A percentile compares a stretch with the other conserved stretches of the same genome.
Evolutionary conservation across 2,888 invertebrate genomes (phyloP).

Genomic region (Macroteleia sp.): DNA sequence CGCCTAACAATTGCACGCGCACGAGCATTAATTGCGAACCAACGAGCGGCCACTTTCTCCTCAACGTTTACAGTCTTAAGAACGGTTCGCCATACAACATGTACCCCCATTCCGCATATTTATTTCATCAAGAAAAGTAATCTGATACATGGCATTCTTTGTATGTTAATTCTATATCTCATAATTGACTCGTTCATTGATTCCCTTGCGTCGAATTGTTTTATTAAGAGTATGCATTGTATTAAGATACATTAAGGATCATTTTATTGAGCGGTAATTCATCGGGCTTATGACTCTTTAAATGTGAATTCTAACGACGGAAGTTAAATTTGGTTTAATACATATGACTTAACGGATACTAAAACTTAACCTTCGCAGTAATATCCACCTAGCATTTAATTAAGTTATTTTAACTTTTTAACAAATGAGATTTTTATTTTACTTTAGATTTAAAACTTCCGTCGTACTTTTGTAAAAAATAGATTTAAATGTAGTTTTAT

Average conservation of each 20-base stretch:
- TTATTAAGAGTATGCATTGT: slow-evolving; percentile 17
- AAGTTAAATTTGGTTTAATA: background rate
- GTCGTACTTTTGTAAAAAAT: too few relatives aligned
- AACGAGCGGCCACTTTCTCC: slow-evolving; percentile 69
- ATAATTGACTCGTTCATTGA: slow-evolving; percentile 41
- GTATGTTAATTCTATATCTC: slow-evolving; percentile 45
- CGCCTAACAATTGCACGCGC: slow-evolving; percentile 68
- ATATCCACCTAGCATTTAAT: too few relatives aligned
- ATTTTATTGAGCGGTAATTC: slow-evolving; percentile 19
- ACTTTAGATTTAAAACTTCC: too few relatives aligned
- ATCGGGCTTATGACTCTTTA: background rate
- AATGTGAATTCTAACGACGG: background rate
- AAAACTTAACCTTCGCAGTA: too few relatives aligned
- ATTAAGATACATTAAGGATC: slow-evolving; percentile 6
- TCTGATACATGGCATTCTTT: slow-evolving; percentile 11
- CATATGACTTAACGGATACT: too few relatives aligned
- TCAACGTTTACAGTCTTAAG: slow-evolving; percentile 38
- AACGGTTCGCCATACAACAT: slow-evolving; percentile 36
- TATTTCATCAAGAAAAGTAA: slow-evolving; percentile 30
- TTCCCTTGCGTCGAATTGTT: slow-evolving; percentile 16
- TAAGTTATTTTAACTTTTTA: too few relatives aligned
- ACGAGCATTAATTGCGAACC: slow-evolving; percentile 68
- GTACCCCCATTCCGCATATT: slow-evolving; percentile 8
- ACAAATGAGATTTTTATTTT: too few relatives aligned
- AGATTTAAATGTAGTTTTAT: too few relatives aligned